Conservation (phyloP, 2,888 invertebrate species). For the Tryphoninae sp. region DNA sequence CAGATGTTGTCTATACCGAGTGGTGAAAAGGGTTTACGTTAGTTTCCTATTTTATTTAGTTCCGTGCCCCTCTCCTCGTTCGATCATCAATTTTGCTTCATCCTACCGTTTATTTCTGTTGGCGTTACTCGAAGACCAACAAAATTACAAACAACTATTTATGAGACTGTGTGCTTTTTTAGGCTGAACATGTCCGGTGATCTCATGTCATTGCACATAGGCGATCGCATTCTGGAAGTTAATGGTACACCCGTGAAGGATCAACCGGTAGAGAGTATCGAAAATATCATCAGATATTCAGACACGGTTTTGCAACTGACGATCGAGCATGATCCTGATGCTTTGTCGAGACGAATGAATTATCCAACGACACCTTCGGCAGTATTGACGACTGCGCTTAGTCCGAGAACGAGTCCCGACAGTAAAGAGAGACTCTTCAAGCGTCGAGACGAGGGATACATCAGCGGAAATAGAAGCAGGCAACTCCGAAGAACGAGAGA, state of each 20-base stretch:
- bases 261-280: slow-evolving; percentile 90
- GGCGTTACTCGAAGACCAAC: slow-evolving; percentile 20
- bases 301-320: slow-evolving; percentile 90
- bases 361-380: slow-evolving; percentile 80
- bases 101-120: slow-evolving; percentile 20
- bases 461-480: slow-evolving; percentile 85
- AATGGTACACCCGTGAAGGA: slow-evolving; percentile 94
- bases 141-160: background rate
- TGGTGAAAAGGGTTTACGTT: background rate
- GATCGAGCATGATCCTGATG: slow-evolving; percentile 94
- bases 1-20: slow-evolving; percentile 4
- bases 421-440: slow-evolving; percentile 83
- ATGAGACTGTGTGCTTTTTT: slow-evolving; percentile 68
- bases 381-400: slow-evolving; percentile 80
- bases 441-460: slow-evolving; percentile 85
- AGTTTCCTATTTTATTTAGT: slow-evolving; percentile 25
- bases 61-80: slow-evolving; percentile 12
- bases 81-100: slow-evolving; percentile 27
- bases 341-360: slow-evolving; percentile 83
- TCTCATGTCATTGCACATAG: slow-evolving; percentile 92
- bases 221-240: slow-evolving; percentile 96
- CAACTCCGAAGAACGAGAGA: slow-evolving; percentile 84
- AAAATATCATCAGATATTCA: slow-evolving; percentile 88
- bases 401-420: slow-evolving; percentile 79
- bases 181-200: slow-evolving; percentile 92